These are phyloP conservation scores for Lithophane ornitopus DNA, from an alignment of 2,888 invertebrate genomes.

Conservation along the genomic window DNA sequence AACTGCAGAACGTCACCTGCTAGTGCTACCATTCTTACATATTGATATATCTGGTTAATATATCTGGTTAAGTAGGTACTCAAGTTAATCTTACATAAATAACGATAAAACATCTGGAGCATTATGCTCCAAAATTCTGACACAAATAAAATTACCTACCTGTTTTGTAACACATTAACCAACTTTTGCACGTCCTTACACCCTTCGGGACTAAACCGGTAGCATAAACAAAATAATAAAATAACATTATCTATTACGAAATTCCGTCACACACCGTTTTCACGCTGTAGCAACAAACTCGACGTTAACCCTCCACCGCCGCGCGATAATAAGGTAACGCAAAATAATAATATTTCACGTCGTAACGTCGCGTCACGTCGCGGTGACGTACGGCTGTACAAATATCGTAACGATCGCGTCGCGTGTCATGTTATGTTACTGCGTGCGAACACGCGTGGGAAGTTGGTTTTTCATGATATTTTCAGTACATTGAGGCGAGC, in stretches of 20 bases:
- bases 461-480: conserved; percentile 45
- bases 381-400: conserved; percentile 59
- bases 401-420: conserved; percentile 58
- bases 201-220: background rate
- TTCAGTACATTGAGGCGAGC: conserved; percentile 29
- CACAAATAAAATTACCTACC: background rate
- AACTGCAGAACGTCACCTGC: too few species aligned
- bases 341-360: conserved; percentile 53
- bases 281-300: conserved; percentile 24
- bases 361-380: conserved; percentile 42
- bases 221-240: conserved; percentile 30
- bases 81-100: background rate
- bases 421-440: conserved; percentile 56
- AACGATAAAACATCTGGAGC: background rate
- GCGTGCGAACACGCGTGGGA: conserved; percentile 48
- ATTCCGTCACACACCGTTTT: conserved; percentile 20
- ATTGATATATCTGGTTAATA: too few species aligned
- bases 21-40: too few species aligned
- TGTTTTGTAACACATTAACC: background rate
- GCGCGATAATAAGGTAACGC: conserved; percentile 50
- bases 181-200: background rate
- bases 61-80: background rate
- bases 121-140: background rate
- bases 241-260: conserved; percentile 37
- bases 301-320: conserved; percentile 33